Evolutionary conservation across 2,888 invertebrate genomes (phyloP), one percentile per base, ranked within the genome.

Genomic region (Netelia inedita): DNA sequence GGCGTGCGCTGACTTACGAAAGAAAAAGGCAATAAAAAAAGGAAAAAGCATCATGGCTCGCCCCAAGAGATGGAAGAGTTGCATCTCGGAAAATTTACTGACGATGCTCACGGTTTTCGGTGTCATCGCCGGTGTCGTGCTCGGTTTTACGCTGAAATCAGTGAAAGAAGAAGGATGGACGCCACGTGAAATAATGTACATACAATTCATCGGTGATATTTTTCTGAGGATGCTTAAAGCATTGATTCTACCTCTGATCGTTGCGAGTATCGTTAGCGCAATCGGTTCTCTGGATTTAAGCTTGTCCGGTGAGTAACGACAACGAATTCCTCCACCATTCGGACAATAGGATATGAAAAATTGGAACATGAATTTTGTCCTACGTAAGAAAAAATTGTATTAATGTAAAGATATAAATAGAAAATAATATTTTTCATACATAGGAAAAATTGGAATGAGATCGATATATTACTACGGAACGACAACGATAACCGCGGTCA

Each of bases 211-310:
- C 1, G 97, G 97, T 35, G 96, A 97, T 90, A 93, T 97, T 68
- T 96, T 97, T 89, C 95, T 97, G 87, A 94, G 96, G 85, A 96
- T 97, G 96, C 94, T 97, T 75, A 96, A 97, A 92, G 95, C 96
- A 83, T 94, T 97, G 81, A 97, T 97, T 88, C 93, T 97, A 69
- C 97, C 97, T 1, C 94, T 97, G 85, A 96, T 97, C 83, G 94
- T 96, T n/a, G 94, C 96, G 1, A 96, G 96, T 14, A 94, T 97
- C 85, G 95, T 97, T 66, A 95, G 96, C 2, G 96, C 97, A 19
- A 95, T 97, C 85, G 96, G 96, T 14, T 95, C 95, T 65, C 94
- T 97, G 88, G 96, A 97, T 93, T 94, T 96, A 28, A 95, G 94
- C 57, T 94, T 97, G 50, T 96, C 96, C 16, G 96, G 96, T 86